phyloP scores from a whole-genome alignment of 2,113 vertebrate genomes.

The Bos javanicus region DNA sequence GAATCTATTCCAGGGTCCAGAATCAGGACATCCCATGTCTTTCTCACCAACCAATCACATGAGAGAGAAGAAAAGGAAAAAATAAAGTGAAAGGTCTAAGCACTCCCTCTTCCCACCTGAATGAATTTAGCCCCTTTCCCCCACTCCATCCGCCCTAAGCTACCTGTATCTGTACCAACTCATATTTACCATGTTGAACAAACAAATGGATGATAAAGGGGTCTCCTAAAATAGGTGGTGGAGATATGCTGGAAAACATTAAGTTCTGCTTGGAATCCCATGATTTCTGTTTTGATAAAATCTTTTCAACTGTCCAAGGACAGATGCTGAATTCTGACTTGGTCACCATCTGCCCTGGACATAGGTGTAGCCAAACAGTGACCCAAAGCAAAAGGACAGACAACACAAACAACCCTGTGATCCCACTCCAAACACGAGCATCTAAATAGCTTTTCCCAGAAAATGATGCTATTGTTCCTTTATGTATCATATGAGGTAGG shows the following conservation, averaged over 20 bases:
- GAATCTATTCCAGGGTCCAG: neutral
- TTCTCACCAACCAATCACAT: neutral
- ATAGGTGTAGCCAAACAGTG: neutral
- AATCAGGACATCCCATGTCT: fast-evolving
- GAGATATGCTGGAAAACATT: neutral
- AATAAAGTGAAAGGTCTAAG: neutral
- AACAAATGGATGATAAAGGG: neutral
- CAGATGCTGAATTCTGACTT: neutral
- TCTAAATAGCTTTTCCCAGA: neutral
- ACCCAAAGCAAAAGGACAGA: neutral
- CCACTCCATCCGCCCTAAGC: neutral
- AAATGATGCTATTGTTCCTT: neutral
- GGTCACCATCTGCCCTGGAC: neutral
- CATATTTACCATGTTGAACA: neutral
- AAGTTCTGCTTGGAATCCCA: neutral
- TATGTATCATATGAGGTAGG: neutral
- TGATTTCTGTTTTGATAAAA: neutral
- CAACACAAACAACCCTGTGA: neutral
- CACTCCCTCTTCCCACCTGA: neutral
- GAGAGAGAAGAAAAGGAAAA: neutral
- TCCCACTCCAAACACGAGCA: neutral
- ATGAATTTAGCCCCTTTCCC: neutral
- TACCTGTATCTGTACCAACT: neutral
- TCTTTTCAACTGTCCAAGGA: neutral
- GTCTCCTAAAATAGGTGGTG: neutral